Evolutionary conservation across 2,797 vertebrate species (phyloP), one percentile per base, ranked within the genome.

Genomic region (Garrulus glandarius): DNA sequence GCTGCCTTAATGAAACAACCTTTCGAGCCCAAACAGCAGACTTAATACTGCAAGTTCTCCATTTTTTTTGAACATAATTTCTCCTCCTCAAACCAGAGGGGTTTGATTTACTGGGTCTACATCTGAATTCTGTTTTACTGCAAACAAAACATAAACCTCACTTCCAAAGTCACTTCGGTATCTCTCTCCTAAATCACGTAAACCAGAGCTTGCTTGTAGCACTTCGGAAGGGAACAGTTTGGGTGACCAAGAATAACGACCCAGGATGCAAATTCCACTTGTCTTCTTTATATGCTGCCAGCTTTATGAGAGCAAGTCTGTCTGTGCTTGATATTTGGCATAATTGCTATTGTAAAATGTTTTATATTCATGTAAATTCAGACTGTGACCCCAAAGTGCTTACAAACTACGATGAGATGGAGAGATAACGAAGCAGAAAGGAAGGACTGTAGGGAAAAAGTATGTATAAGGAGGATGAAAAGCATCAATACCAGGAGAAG

Each of bases 181-280:
- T 41, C 24, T 69, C n/a, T 57, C 46, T 55, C 26, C 11, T 72
- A 84, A 46, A 53, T 49, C 64, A 91, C 0, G 2, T 34, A 75
- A 93, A 23, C 29, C 55, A 87, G 49, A 52, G 37, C 44, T 78
- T 50, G 13, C 61, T 34, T 11, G 10, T 7, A 80, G 70, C 87
- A 20, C 41, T 61, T 30, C 1, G 3, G 17, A 84, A 91, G 52
- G 80, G 84, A 95, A 77, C 34, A 56, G 56, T 94, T 74, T 87
- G 63, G 22, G 41, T 93, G 78, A 91, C n/a, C 86, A 93, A 92
- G 75, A 94, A 84, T 20, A 92, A 91, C 34, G 56, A 53, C 64
- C 49, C 21, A 15, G 21, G 32, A 87, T 69, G 65, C 36, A 93
- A 96, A 93, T 85, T 89, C 61, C 29, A 85, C 27, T 57, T 67